Evolutionary conservation across 2,797 vertebrate species (phyloP).

Genomic region (Thamnophis elegans): DNA sequence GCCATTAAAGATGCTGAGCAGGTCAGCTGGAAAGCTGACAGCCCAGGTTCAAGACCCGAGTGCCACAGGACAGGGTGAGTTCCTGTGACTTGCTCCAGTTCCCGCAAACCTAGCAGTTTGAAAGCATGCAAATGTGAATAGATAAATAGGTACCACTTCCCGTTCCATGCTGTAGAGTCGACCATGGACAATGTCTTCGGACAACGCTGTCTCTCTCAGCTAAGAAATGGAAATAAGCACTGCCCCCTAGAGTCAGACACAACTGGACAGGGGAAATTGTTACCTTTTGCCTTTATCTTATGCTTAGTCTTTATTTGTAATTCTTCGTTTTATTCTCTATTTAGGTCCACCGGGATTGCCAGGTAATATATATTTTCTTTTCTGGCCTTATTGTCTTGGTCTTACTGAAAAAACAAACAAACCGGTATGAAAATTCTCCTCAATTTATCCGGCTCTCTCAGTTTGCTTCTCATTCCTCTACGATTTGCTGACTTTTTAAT

Average conservation of each 20-base stretch:
- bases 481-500: background rate
- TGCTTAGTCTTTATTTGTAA: conserved; percentile 24
- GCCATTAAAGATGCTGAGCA: background rate
- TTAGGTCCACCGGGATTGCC: conserved; percentile 88
- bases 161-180: background rate
- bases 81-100: background rate
- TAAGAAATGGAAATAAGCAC: too few species aligned
- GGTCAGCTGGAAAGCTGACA: background rate
- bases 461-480: background rate
- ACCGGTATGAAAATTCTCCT: background rate
- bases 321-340: conserved; percentile 15
- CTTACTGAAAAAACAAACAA: background rate
- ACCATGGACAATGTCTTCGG: too few species aligned
- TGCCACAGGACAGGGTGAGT: background rate
- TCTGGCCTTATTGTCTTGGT: background rate
- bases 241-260: background rate
- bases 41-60: background rate
- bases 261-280: background rate
- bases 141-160: background rate
- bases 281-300: background rate
- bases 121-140: background rate
- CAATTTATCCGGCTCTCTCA: background rate
- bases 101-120: background rate
- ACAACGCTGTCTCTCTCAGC: too few species aligned
- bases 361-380: conserved; percentile 74